Evolutionary conservation across 2,888 invertebrate genomes (phyloP).

Genomic region (Sarcophaga subvicina): DNA sequence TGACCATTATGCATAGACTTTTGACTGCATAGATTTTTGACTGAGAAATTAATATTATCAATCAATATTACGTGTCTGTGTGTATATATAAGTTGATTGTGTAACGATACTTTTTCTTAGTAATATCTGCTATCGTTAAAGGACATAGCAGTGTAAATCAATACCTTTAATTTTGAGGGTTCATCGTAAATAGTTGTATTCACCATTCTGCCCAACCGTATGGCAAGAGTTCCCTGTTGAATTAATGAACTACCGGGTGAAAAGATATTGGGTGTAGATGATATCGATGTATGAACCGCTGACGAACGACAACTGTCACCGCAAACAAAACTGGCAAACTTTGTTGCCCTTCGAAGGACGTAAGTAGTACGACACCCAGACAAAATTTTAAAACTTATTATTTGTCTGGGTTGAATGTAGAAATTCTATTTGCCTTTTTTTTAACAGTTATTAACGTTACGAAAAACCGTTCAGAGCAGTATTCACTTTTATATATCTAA

Average conservation of each 20-base stretch:
- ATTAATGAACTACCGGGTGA: conserved; percentile 46
- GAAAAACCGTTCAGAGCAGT: not conserved
- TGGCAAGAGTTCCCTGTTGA: conserved; percentile 23
- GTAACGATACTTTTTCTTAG: conserved; percentile 31
- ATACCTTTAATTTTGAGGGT: conserved; percentile 78
- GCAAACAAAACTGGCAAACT: conserved; percentile 19
- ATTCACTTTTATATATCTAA: not conserved
- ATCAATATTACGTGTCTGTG: too few species aligned
- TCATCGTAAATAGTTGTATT: conserved; percentile 79
- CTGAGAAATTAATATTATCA: too few species aligned
- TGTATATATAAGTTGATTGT: conserved; percentile 6
- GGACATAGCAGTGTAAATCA: not conserved
- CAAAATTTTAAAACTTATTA: conserved; percentile 31
- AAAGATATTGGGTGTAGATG: not conserved
- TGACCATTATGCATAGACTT: not conserved
- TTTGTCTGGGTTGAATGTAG: not conserved
- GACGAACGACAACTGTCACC: conserved; percentile 9
- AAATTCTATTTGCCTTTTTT: conserved; percentile 22
- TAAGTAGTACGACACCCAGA: conserved; percentile 28
- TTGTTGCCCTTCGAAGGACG: conserved; percentile 52
- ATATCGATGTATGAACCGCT: not conserved
- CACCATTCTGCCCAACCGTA: conserved; percentile 74
- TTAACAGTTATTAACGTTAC: not conserved
- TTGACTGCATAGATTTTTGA: too few species aligned
- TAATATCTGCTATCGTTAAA: not conserved